Evolutionary conservation across 1,140 invertebrate species (phyloP), one percentile per base, ranked within the genome.

Genomic region (Scylla paramamosain): DNA sequence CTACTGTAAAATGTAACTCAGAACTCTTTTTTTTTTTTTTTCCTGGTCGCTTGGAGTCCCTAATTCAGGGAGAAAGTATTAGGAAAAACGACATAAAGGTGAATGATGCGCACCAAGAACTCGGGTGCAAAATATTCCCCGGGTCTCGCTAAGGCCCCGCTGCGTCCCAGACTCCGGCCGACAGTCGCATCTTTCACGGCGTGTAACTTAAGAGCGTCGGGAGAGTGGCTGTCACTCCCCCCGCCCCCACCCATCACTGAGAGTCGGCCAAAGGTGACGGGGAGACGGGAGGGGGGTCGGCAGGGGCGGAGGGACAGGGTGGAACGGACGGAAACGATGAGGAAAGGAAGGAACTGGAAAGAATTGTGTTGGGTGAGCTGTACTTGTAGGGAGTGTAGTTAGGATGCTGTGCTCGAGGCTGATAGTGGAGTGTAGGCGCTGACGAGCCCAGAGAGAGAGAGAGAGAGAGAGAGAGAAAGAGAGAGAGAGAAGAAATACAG

Each of bases 201-300:
- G 67, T 77, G 67, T 77, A 77, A 77, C 67, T 77, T 77, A 77
- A 77, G 67, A 77, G 67, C 67, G 67, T n/a, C 67, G 67, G 20
- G 25, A n/a, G 67, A 59, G 52, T 16, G 52, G 52, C 52, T 59
- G 52, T 59, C 52, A 59, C 25, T 77, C 67, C 25, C 20, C n/a
- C 16, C 20, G 4, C 67, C 67, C 67, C 20, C 52, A 20, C 52
- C 67, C 67, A 12, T n/a, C 67, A 77, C 25, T 20, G 20, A n/a
- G 67, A n/a, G 7, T 20, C 67, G 67, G 67, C 20, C 20, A 39
- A n/a, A n/a, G 67, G 25, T n/a, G 67, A 77, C 67, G 2, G 20
- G 67, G 12, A n/a, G 67, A 77, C 20, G 67, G 67, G 67, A 77
- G 20, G 67, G 20, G 59, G 67, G 67, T 1, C 67, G 25, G 67